These are phyloP conservation scores for Plebejus melissa DNA, from an alignment of 2,888 invertebrate genomes.

Conservation along the genomic window DNA sequence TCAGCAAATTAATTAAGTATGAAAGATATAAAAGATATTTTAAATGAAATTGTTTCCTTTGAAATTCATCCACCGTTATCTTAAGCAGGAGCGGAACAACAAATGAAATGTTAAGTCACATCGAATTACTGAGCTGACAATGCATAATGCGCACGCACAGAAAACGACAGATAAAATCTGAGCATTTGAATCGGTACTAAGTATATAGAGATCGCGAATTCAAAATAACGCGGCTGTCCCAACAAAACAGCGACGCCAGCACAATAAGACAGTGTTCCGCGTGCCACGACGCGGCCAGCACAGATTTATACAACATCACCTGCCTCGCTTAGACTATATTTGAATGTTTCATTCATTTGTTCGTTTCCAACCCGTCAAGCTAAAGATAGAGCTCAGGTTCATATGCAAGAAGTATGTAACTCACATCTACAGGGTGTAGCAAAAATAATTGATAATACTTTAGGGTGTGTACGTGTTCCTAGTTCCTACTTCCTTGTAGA, in stretches of 20 bases:
- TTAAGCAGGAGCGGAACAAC: slow-evolving; percentile 19
- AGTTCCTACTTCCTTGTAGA: too few relatives aligned
- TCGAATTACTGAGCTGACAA: slow-evolving; percentile 31
- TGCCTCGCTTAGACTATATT: slow-evolving; percentile 46
- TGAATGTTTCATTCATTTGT: slow-evolving; percentile 40
- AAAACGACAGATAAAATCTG: slow-evolving; percentile 34
- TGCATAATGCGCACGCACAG: slow-evolving; percentile 28
- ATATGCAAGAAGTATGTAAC: neutral
- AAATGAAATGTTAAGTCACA: slow-evolving; percentile 29
- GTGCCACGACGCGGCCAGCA: slow-evolving; percentile 59
- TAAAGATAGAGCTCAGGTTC: neutral
- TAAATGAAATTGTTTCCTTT: neutral
- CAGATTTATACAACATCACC: slow-evolving; percentile 65
- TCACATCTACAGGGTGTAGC: too few relatives aligned
- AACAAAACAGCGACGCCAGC: slow-evolving; percentile 52
- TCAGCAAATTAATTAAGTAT: neutral
- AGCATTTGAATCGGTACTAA: slow-evolving; percentile 39
- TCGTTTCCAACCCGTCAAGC: slow-evolving; percentile 27
- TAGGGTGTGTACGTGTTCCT: too few relatives aligned
- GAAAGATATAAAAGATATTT: neutral
- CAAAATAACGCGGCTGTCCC: slow-evolving; percentile 61
- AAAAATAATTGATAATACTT: too few relatives aligned
- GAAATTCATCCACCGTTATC: slow-evolving; percentile 30
- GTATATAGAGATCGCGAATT: slow-evolving; percentile 56
- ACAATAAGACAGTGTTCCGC: slow-evolving; percentile 75